Evolutionary conservation across 1,140 invertebrate genomes (phyloP).

Genomic region (Drosophila orena): DNA sequence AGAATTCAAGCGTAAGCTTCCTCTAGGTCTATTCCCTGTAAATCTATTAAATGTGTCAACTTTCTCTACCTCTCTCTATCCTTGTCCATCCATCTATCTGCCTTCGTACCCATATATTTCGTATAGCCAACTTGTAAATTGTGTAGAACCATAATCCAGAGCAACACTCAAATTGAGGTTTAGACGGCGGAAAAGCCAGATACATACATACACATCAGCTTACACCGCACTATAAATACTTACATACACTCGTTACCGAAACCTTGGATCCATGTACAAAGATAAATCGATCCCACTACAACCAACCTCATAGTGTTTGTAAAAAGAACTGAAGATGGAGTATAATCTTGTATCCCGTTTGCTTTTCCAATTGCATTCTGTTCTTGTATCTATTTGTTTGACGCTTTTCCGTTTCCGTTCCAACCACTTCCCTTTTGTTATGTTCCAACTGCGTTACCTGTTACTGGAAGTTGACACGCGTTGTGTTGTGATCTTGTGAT

Average conservation of each 20-base stretch:
- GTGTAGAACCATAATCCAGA: conserved; percentile 19
- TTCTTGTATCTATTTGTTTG: conserved; percentile 40
- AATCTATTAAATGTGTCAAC: conserved; percentile 17
- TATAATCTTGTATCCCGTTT: conserved; percentile 30
- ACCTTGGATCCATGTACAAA: conserved; percentile 20
- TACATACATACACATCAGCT: conserved; percentile 23
- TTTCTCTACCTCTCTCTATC: conserved; percentile 10
- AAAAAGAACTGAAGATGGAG: conserved; percentile 33
- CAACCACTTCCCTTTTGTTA: conserved; percentile 11
- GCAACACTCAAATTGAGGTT: conserved; percentile 1
- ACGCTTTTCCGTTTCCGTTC: conserved; percentile 40
- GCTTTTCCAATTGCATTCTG: conserved; percentile 37
- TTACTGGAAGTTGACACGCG: conserved; percentile 67
- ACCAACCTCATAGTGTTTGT: conserved; percentile 21
- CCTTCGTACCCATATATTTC: conserved; percentile 14
- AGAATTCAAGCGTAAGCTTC: not conserved
- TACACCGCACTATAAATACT: conserved; percentile 33
- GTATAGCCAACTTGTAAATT: conserved; percentile 45
- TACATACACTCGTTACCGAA: conserved; percentile 4
- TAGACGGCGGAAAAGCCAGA: conserved; percentile 13
- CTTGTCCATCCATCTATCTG: conserved; percentile 14
- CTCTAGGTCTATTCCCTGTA: conserved; percentile 21
- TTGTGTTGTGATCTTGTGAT: conserved; percentile 67
- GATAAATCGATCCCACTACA: conserved; percentile 8
- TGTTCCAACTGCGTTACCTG: conserved; percentile 37